phyloP scores from a whole-genome alignment of 2,888 invertebrate species.

The Mythimna loreyi region DNA sequence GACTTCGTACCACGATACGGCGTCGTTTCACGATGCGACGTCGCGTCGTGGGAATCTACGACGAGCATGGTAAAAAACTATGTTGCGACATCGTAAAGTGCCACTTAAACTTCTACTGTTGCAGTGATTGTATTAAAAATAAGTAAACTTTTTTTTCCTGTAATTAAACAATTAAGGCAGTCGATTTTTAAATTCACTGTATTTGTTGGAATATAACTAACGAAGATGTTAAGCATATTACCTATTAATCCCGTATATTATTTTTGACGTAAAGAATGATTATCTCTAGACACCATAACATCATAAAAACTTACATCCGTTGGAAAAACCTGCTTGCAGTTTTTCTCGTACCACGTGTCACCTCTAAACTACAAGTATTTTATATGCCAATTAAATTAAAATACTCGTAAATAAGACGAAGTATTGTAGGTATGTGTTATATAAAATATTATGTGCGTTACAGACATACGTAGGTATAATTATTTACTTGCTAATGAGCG shows the following conservation, averaged over 20 bases:
- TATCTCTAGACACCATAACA: not conserved
- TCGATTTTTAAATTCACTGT: not conserved
- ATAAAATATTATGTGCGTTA: conserved; percentile 15
- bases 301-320: conserved; percentile 41
- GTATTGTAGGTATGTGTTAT: conserved; percentile 16
- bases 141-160: not conserved
- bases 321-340: conserved; percentile 47
- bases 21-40: too few relatives aligned
- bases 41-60: too few relatives aligned
- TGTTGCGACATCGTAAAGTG: too few relatives aligned
- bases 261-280: not conserved
- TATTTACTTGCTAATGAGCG: conserved; percentile 41
- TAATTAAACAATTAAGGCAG: not conserved
- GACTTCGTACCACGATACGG: too few relatives aligned
- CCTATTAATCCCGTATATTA: not conserved
- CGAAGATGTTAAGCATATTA: too few relatives aligned
- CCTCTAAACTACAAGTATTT: conserved; percentile 32
- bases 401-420: conserved; percentile 35
- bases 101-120: not conserved
- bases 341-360: conserved; percentile 46
- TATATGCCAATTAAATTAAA: conserved; percentile 40
- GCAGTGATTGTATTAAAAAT: not conserved
- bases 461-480: conserved; percentile 27
- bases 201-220: too few relatives aligned
- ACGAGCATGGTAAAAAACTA: too few relatives aligned